Evolutionary conservation across 2,113 vertebrate genomes (phyloP), one percentile per base, ranked within the genome.

Genomic region (Sardina pilchardus): DNA sequence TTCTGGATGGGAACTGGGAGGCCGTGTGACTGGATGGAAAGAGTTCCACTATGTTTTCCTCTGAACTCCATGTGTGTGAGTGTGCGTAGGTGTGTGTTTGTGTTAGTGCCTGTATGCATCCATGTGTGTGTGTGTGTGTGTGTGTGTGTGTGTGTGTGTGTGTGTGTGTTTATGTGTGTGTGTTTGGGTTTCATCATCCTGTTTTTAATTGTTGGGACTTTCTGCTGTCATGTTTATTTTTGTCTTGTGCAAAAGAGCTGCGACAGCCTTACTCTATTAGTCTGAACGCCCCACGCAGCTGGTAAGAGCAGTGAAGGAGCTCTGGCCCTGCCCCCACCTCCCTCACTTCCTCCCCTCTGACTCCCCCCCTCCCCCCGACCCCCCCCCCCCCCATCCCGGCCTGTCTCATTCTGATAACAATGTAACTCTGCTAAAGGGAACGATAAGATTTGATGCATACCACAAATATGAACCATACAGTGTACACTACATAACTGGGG

Each of bases 341-440:
- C 8, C 80, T 42, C 30, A 88, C 36, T 86, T 59, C 80, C 81
- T 86, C 59, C 78, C 84, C 24, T 24, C 81, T 86, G 86, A 75
- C 86, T 85, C 86, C 16, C 82, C 63, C 87, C 84, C 75, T n/a
- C n/a, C n/a, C n/a, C n/a, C n/a, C n/a, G n/a, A 88, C 87, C 90
- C 48, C 48, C 50, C 85, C 87, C 87, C 83, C 85, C 81, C 12
- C 1, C 17, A 83, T 75, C 53, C 45, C 84, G 91, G 59, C n/a
- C 30, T 36, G 10, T 17, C 4, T 36, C 71, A 78, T 78, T 78
- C 34, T 78, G 71, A 78, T 78, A 78, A 78, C 71, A 78, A 78
- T 78, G 71, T 30, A 78, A 36, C 30, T 5, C 30, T 78, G 71
- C 71, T 34, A 78, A 78, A 78, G 30, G 36, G 34, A 10, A 34